Evolutionary conservation across 2,888 invertebrate genomes (phyloP), one percentile per base, ranked within the genome.

Genomic region (Microctonus aethiopoides): DNA sequence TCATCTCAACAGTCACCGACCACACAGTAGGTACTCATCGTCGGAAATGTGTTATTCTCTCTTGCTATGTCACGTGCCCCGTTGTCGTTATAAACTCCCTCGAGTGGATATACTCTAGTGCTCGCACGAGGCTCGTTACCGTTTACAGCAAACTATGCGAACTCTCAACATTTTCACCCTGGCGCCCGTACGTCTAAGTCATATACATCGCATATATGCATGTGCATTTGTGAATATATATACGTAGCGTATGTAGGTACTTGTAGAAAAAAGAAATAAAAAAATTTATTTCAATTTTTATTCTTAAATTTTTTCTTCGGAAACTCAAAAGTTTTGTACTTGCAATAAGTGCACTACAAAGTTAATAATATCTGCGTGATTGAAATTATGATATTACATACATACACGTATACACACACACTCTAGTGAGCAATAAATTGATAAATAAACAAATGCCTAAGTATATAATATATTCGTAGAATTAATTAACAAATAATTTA

Each of bases 51-150:
- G 46, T 29, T 46, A 46, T 46, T 46, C 46, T 46, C 46, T 46
- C 46, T 41, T 46, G 61, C 39, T 16, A 22, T 34, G 65, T 65
- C 65, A 65, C 56, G 65, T 54, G 65, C 36, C 56, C 24, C 46
- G 46, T 36, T 36, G 65, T 65, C 52, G 65, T 65, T 65, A 65
- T 56, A 65, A 65, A 65, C 54, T 65, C 65, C 54, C 65, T 65
- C 54, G 20, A 65, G 65, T 36, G 56, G 39, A 65, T 63, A 59
- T 34, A 59, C 22, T 34, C 59, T 34, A 29, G 29, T 36, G 61
- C 36, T 56, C 52, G 56, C 34, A 46, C 54, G 36, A 61, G 34
- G 39, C 65, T 65, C 65, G 65, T 65, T 65, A 65, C 39, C 65
- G 65, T 65, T 54, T 36, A 65, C 54, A 65, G 13, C 54, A 46